These are phyloP conservation scores for Myiothlypis chrysogaster DNA, from an alignment of 2,797 vertebrate genomes.

Conservation along the genomic window DNA sequence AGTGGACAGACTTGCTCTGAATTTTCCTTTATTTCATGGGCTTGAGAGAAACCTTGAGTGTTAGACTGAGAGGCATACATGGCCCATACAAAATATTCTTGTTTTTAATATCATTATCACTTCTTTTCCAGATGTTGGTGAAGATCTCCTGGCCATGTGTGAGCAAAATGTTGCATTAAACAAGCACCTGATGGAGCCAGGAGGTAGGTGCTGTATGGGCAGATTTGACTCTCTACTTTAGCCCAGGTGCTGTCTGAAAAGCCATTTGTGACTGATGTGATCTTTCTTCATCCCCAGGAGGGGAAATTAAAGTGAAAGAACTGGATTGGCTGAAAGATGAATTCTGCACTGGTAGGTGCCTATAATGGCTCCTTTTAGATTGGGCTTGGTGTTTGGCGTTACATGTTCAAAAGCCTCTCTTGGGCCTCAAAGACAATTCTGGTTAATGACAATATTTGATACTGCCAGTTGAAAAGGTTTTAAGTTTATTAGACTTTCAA, in stretches of 20 bases:
- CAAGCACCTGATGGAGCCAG: conserved; percentile 69
- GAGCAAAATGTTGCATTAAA: conserved; percentile 85
- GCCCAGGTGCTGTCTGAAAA: neutral
- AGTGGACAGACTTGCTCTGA: neutral
- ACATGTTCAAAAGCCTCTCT: neutral
- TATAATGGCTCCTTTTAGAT: neutral
- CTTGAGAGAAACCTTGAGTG: neutral
- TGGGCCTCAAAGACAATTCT: neutral
- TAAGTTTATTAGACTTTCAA: neutral
- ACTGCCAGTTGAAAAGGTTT: neutral
- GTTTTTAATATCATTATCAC: neutral
- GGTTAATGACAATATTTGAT: neutral
- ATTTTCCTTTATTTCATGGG: neutral
- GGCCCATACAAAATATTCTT: neutral
- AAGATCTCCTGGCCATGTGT: conserved; percentile 91
- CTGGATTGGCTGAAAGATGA: conserved; percentile 86
- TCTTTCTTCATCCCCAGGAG: conserved; percentile 65
- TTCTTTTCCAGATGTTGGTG: conserved; percentile 85
- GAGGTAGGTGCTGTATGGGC: conserved; percentile 71
- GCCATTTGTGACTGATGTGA: neutral
- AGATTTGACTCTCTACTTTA: neutral
- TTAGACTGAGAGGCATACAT: neutral
- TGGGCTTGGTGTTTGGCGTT: neutral
- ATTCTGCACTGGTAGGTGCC: conserved; percentile 82
- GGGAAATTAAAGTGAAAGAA: conserved; percentile 81